Base-by-base conservation (phyloP, 1,140 invertebrate species). In the Pectinophora gossypiella region DNA sequence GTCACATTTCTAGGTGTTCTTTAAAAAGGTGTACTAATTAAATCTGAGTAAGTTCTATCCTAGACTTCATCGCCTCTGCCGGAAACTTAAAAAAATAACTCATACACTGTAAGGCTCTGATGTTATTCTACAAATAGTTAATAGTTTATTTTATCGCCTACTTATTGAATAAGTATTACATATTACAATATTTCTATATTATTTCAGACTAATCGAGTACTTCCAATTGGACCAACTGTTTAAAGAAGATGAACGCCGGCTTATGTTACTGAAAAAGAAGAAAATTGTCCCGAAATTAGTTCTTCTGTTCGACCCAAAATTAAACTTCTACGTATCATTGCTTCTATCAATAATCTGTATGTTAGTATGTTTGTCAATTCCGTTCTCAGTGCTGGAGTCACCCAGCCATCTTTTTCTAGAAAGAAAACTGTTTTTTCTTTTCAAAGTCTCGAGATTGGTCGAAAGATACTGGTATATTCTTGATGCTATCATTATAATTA, bases 311-410 rank as follows among this genome's bases (percentile, higher is more conserved):
- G 52, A 69, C 15, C 15, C 42, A 19, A 48, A 27, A 0, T 15
- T 57, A 21, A 62, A 68, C 4, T 21, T 68, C 5, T 70, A 38
- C 12, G 27, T 73, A 12, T 68, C 71, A 0, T 9, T 51, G 1
- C 20, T 71, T 22, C 55, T 71, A 52, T 68, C 71, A 1, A 12
- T 68, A 35, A 56, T 73, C 1, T 42, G 44, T 10, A 21, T 54
- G 0, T 13, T 73, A 19, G 1, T 68, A 5, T 62, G 56, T 35
- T 13, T 68, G 15, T 57, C 70, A 0, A 66, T 73, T 35, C 70
- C 70, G 0, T 66, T 56, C 2, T 54, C 51, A 1, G 10, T 48
- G 5, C 44, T 71, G 7, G 53, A 71, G 15, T 21, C 42, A 9
- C 64, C 70, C 1, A 62, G 56, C 12, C 51, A 71, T 10, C 18